Evolutionary conservation across 2,888 invertebrate genomes (phyloP).

Genomic region (Drosophila anceps): DNA sequence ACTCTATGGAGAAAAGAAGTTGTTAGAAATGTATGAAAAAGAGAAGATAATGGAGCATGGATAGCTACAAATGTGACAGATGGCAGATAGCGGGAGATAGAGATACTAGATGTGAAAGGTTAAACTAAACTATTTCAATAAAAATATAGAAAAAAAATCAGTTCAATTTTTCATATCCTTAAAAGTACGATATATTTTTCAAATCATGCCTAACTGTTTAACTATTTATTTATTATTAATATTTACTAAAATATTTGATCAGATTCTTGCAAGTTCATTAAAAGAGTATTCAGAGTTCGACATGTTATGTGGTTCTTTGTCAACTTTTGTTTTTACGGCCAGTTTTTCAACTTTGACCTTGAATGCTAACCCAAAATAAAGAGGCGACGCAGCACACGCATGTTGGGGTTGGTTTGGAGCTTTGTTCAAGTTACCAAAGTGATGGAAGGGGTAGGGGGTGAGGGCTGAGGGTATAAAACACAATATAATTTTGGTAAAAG

Average conservation of each 20-base stretch:
- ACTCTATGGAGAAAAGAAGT: not conserved
- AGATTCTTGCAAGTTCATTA: not conserved
- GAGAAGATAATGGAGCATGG: not conserved
- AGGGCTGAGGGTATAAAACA: constrained; percentile 19
- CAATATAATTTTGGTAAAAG: constrained; percentile 62
- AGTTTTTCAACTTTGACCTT: constrained; percentile 71
- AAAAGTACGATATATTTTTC: too few species aligned
- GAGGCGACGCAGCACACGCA: constrained; percentile 21
- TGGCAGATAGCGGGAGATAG: too few species aligned
- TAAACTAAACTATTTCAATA: not conserved
- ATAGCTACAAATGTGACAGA: too few species aligned
- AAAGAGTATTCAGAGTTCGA: constrained; percentile 23
- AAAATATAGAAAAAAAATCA: not conserved
- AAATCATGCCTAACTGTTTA: too few species aligned
- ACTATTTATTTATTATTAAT: not conserved
- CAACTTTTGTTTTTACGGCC: constrained; percentile 59
- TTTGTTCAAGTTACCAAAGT: constrained; percentile 21
- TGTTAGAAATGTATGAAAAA: not conserved
- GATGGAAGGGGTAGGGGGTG: too few species aligned
- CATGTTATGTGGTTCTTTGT: not conserved
- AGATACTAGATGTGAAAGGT: not conserved
- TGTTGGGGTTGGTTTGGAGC: constrained; percentile 25
- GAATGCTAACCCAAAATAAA: constrained; percentile 61
- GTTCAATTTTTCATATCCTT: too few species aligned
- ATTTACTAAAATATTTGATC: not conserved